phyloP scores from a whole-genome alignment of 1,140 invertebrate genomes.

The Agraylea sexmaculata region DNA sequence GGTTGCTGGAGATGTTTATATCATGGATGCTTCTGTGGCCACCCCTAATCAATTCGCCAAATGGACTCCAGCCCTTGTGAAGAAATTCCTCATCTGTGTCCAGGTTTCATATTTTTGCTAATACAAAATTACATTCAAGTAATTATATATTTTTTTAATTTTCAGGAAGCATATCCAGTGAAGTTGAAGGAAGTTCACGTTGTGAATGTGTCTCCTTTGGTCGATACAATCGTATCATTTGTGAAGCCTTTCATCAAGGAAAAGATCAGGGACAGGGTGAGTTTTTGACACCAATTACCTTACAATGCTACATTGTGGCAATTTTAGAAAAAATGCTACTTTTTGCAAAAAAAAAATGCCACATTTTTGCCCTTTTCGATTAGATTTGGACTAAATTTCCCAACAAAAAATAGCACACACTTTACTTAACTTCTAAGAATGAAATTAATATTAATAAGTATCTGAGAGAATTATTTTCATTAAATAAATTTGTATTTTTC shows the following conservation, averaged over 20 bases:
- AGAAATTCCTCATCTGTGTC: conserved; percentile 71
- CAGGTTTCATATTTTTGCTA: conserved; percentile 37
- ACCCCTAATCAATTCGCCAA: conserved; percentile 63
- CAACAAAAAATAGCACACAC: no score
- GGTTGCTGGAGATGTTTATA: conserved; percentile 70
- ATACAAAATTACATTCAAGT: conserved; percentile 4
- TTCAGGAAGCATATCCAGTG: conserved; percentile 70
- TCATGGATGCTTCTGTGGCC: conserved; percentile 62
- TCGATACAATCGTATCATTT: conserved; percentile 71
- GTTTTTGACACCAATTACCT: conserved; percentile 16
- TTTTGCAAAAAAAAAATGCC: no score
- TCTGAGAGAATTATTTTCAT: no score
- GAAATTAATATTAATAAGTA: no score
- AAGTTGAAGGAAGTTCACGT: conserved; percentile 77
- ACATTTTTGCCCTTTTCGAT: no score
- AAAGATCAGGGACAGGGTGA: conserved; percentile 63
- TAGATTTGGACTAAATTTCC: no score
- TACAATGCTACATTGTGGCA: no score
- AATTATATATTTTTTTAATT: conserved; percentile 15
- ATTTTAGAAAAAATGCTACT: no score
- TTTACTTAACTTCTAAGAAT: no score
- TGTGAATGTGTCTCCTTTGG: conserved; percentile 68
- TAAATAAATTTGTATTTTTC: no score
- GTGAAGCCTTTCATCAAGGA: conserved; percentile 77
- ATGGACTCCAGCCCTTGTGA: conserved; percentile 59